Evolutionary conservation across 2,888 invertebrate species (phyloP).

Genomic region (Pharmacophagus antenor): DNA sequence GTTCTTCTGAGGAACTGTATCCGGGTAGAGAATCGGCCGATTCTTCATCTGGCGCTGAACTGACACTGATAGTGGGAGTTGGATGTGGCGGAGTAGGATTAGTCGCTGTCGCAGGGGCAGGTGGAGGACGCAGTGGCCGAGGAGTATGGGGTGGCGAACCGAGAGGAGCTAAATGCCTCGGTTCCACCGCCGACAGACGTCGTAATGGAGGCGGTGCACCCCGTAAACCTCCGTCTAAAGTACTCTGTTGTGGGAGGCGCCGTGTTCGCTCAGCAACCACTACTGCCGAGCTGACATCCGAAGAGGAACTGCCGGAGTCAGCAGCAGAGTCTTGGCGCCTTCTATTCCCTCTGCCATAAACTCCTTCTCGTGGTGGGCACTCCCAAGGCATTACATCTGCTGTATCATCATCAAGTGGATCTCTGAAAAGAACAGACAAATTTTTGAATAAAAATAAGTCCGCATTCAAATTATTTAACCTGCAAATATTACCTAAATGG

Average conservation of each 20-base stretch:
- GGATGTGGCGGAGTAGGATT: conserved; percentile 53
- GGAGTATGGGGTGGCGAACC: conserved; percentile 69
- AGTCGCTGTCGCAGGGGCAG: conserved; percentile 52
- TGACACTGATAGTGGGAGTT: conserved; percentile 86
- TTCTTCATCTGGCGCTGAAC: conserved; percentile 84
- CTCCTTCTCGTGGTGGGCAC: conserved; percentile 54
- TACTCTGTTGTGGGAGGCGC: conserved; percentile 85
- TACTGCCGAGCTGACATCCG: conserved; percentile 84
- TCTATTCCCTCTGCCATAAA: conserved; percentile 54
- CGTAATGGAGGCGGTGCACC: conserved; percentile 73
- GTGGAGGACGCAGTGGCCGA: conserved; percentile 59
- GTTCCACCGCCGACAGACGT: conserved; percentile 75
- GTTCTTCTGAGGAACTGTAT: conserved; percentile 59
- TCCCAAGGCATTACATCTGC: conserved; percentile 68
- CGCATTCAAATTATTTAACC: too few species aligned
- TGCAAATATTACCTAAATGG: conserved; percentile 93
- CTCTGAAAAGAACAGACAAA: conserved; percentile 50
- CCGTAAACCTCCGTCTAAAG: conserved; percentile 82
- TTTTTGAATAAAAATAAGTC: not conserved
- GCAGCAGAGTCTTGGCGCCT: conserved; percentile 85
- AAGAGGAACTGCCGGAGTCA: conserved; percentile 87
- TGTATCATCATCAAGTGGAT: conserved; percentile 64
- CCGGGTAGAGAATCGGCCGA: conserved; percentile 52
- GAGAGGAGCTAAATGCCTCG: conserved; percentile 81
- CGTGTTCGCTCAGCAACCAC: conserved; percentile 78